Conservation (phyloP, 2,888 invertebrate genomes). For the Epirrhoe alternata region DNA sequence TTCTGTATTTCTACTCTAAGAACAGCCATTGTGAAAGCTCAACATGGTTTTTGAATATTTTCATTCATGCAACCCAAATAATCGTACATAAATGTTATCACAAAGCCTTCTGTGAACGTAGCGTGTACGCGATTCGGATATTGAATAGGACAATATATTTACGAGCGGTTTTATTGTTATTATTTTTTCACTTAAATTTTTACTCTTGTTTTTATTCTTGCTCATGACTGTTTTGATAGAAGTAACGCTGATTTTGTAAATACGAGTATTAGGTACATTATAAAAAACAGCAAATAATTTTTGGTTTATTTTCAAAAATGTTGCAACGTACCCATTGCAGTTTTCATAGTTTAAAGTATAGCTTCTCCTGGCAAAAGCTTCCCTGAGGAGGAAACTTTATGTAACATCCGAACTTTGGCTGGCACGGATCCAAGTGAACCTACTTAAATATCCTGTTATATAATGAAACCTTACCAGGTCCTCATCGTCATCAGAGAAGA, state of each 20-base stretch:
- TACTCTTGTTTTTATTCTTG: too few species aligned
- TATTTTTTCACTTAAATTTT: too few species aligned
- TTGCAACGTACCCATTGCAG: constrained; percentile 2
- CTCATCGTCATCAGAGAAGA: constrained; percentile 79
- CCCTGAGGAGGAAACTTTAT: constrained; percentile 58
- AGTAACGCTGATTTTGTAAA: too few species aligned
- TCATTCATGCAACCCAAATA: constrained; percentile 27
- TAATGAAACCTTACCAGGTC: constrained; percentile 72
- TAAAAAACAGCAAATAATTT: too few species aligned
- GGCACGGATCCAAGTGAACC: constrained; percentile 59
- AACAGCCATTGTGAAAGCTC: constrained; percentile 7
- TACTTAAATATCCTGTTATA: constrained; percentile 59
- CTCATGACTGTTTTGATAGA: too few species aligned
- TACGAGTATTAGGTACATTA: too few species aligned
- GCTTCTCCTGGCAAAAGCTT: constrained; percentile 40
- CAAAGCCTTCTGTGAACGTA: constrained; percentile 21
- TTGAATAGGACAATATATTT: constrained; percentile 1
- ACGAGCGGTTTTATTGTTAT: constrained; percentile 2
- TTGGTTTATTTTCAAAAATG: too few species aligned
- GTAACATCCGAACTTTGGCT: constrained; percentile 54
- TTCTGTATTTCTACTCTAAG: too few species aligned
- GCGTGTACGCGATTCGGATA: constrained; percentile 14
- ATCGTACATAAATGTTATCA: constrained; percentile 26
- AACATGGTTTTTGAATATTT: constrained; percentile 28
- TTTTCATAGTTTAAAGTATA: constrained; percentile 17